Evolutionary conservation across 2,113 vertebrate species (phyloP).

Genomic region (Oxygymnocypris stewartii): DNA sequence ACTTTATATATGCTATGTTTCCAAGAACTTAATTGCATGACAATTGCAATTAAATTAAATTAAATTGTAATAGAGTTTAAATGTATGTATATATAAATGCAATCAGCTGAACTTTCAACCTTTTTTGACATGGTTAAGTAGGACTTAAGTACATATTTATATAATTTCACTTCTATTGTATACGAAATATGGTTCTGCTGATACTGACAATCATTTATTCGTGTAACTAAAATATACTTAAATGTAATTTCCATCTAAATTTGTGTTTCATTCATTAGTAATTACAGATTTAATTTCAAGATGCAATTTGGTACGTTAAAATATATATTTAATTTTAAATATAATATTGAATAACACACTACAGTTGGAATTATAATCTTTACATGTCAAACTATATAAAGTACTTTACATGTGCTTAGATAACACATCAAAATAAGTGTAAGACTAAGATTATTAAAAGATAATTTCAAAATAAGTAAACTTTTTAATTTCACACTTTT

Average conservation of each 20-base stretch:
- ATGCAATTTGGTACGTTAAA: too few species aligned
- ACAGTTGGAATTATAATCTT: not conserved
- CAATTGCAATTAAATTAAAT: constrained; percentile 5
- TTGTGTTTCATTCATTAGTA: too few species aligned
- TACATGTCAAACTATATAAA: not conserved
- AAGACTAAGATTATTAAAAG: too few species aligned
- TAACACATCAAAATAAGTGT: not conserved
- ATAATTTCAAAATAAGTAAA: too few species aligned
- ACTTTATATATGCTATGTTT: not conserved
- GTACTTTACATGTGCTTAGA: not conserved
- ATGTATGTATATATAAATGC: not conserved
- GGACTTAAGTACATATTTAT: not conserved
- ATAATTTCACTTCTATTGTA: not conserved
- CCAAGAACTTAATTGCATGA: not conserved
- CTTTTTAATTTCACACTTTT: too few species aligned
- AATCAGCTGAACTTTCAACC: not conserved
- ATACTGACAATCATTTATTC: too few species aligned
- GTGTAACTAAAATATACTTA: too few species aligned
- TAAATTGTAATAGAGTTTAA: not conserved
- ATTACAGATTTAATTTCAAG: too few species aligned
- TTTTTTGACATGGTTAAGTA: not conserved
- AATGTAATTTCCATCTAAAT: too few species aligned
- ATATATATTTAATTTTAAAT: not conserved
- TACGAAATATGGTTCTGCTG: not conserved
- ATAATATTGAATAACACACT: not conserved